phyloP scores from a whole-genome alignment of 2,888 invertebrate genomes.

The Platycheirus albimanus region DNA sequence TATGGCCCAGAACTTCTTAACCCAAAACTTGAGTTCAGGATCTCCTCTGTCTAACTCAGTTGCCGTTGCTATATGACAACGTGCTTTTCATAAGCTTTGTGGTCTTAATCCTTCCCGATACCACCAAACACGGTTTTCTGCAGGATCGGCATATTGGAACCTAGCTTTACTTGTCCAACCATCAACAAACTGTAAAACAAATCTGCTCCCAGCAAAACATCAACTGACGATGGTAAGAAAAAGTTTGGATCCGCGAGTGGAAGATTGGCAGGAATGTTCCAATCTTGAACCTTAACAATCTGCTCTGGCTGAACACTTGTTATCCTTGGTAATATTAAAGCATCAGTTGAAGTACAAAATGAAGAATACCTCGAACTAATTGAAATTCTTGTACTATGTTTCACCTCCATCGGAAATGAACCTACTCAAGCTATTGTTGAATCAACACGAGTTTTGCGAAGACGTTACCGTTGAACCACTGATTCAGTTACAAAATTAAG shows the following conservation, averaged over 20 bases:
- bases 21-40: slow-evolving; percentile 4
- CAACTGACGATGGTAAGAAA: slow-evolving; percentile 52
- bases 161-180: slow-evolving; percentile 69
- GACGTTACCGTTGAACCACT: no score
- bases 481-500: no score
- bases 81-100: not conserved
- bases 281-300: slow-evolving; percentile 56
- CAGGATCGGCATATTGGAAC: slow-evolving; percentile 53
- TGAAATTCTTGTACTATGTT: not conserved
- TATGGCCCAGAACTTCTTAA: slow-evolving; percentile 10
- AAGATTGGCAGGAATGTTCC: slow-evolving; percentile 64
- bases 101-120: slow-evolving; percentile 47
- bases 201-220: slow-evolving; percentile 69
- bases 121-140: slow-evolving; percentile 72
- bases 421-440: slow-evolving; percentile 16
- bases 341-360: not conserved
- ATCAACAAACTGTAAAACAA: slow-evolving; percentile 52
- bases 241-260: slow-evolving; percentile 67
- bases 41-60: not conserved
- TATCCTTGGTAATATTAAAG: slow-evolving; percentile 20
- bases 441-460: no score
- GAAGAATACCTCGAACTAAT: not conserved
- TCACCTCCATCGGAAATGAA: slow-evolving; percentile 10
- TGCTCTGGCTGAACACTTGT: slow-evolving; percentile 61
- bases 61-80: slow-evolving; percentile 4